Conservation (phyloP, 2,888 invertebrate species). For the Cordilura impudica region DNA sequence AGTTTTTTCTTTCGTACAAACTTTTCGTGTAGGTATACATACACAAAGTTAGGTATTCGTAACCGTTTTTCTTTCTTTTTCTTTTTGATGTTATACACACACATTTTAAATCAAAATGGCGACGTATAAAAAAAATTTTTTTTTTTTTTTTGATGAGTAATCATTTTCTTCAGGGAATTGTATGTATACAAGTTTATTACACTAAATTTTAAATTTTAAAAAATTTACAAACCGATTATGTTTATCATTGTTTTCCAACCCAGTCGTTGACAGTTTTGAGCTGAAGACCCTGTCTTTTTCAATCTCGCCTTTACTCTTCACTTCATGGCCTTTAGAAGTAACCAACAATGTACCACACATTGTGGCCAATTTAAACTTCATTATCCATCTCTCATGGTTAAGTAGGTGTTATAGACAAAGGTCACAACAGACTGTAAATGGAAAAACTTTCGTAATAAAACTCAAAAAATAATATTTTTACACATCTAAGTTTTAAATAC, state of each 20-base stretch:
- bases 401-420: slow-evolving; percentile 65
- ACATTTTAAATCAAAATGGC: slow-evolving; percentile 42
- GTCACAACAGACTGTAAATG: slow-evolving; percentile 75
- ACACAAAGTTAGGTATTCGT: neutral
- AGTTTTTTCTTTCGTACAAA: neutral
- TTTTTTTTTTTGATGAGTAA: slow-evolving; percentile 21
- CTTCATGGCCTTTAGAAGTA: slow-evolving; percentile 63
- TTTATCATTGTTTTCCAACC: slow-evolving; percentile 51
- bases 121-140: slow-evolving; percentile 17
- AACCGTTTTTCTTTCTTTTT: neutral
- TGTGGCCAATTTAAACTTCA: slow-evolving; percentile 64
- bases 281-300: slow-evolving; percentile 49
- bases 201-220: slow-evolving; percentile 46
- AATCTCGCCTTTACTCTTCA: neutral
- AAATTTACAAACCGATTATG: slow-evolving; percentile 60
- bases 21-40: neutral
- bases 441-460: slow-evolving; percentile 77
- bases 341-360: slow-evolving; percentile 66
- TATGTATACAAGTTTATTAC: neutral
- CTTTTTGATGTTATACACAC: too few species aligned
- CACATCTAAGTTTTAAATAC: slow-evolving; percentile 13
- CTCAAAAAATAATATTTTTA: slow-evolving; percentile 65
- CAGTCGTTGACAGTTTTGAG: slow-evolving; percentile 55
- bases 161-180: slow-evolving; percentile 28
- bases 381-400: slow-evolving; percentile 69